Base-by-base conservation (phyloP, 2,888 invertebrate genomes). In the Pyrgus malvae region DNA sequence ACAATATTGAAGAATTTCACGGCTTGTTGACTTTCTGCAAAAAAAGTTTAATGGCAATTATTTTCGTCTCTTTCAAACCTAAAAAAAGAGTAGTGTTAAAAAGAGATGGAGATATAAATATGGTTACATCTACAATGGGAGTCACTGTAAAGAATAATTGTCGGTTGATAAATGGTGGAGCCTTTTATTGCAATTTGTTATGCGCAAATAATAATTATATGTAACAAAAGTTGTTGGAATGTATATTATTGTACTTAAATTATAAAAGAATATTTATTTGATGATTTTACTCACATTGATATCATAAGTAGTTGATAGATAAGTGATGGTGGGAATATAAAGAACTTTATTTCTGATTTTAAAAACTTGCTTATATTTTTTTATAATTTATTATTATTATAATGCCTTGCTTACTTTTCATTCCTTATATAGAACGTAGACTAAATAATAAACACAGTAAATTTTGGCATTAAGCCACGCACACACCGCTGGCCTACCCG, bases 1-100 rank as follows among this genome's bases (percentile, higher is more conserved):
- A 51, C 51, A 51, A 35, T 48, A 48, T 37, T 37, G 23, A 51
- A 44, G 44, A 51, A 51, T 51, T 51, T 51, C 37, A 51, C 27
- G 41, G 35, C 27, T 51, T 51, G 51, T 51, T 51, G 51, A 37
- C 42, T 37, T 11, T 8, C 21, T 19, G 23, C 8, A 50, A 50
- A 50, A 42, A 50, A 23, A 25, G n/a, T 21, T 29, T 21, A 21
- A 41, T 27, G 27, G 19, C 35, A 42, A 23, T 33, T 31, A 27
- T 23, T 14, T 14, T 12, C 4, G n/a, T 50, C 35, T 23, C 31
- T 6, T 7, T 50, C 35, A 6, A 25, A 42, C 17, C 17, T 25
- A 23, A 6, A 2, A 7, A 12, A 1, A 16, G 0, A n/a, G 1
- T 1, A 7, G 4, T 23, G 42, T 11, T 16, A 14, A 21, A 50